A percentile compares a stretch with the other conserved stretches of the same genome.
Conservation (phyloP, 2,888 invertebrate genomes). For the Exephanes ischioxanthus region DNA sequence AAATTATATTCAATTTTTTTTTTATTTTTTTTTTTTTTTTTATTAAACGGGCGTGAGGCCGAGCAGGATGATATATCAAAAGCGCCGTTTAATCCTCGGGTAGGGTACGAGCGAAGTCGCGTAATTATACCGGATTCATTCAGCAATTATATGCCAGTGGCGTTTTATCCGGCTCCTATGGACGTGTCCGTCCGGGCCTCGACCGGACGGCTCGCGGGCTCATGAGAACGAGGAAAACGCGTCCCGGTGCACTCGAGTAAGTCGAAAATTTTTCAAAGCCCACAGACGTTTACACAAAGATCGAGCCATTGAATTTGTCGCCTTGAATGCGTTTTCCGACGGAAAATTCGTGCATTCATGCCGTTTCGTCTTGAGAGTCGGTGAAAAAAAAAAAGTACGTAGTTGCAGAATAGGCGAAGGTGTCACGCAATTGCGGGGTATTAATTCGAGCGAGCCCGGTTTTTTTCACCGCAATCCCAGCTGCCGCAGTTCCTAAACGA, state of each 20-base stretch:
- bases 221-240: conserved; percentile 24
- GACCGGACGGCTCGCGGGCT: conserved; percentile 4
- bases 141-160: conserved; percentile 44
- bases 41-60: conserved; percentile 1
- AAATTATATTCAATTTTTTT: not conserved
- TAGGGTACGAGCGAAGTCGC: conserved; percentile 10
- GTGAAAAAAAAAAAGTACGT: not conserved
- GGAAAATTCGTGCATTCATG: conserved; percentile 3
- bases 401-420: conserved; percentile 34
- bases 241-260: not conserved
- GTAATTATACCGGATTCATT: conserved; percentile 56
- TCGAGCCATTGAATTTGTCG: not conserved
- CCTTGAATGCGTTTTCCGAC: not conserved
- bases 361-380: conserved; percentile 1
- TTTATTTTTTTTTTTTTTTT: not conserved
- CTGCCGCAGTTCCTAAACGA: not conserved
- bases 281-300: not conserved
- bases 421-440: conserved; percentile 55
- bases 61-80: conserved; percentile 37
- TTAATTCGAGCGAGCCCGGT: conserved; percentile 30
- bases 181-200: conserved; percentile 2
- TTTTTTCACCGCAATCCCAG: not conserved
- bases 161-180: conserved; percentile 22
- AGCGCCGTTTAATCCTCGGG: conserved; percentile 15
- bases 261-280: conserved; percentile 5